Conservation (phyloP, 1,140 invertebrate genomes). For the Trachelipus rathkii region DNA sequence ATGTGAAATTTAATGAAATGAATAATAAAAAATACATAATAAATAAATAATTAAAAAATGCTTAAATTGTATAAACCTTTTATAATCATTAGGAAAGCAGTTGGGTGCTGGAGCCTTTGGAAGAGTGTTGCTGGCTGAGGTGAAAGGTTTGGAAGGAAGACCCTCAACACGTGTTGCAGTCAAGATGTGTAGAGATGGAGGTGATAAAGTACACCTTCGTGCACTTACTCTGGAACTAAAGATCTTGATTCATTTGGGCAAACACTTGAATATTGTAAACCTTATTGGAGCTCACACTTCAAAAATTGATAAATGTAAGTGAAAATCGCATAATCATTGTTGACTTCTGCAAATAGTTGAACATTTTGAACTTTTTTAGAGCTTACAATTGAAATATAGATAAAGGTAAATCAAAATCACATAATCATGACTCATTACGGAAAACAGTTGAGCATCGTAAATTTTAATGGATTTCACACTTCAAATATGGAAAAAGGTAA, state of each 20-base stretch:
- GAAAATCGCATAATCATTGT: too few relatives aligned
- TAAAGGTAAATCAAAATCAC: too few relatives aligned
- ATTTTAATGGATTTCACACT: too few relatives aligned
- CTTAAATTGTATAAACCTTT: background rate
- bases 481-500: slow-evolving; percentile 55
- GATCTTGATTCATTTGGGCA: slow-evolving; percentile 57
- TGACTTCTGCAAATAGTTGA: too few relatives aligned
- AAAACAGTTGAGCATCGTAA: too few relatives aligned
- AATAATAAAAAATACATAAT: too few relatives aligned
- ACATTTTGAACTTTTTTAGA: too few relatives aligned
- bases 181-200: slow-evolving; percentile 76
- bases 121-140: slow-evolving; percentile 80
- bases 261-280: slow-evolving; percentile 58
- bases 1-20: too few relatives aligned
- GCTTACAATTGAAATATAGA: too few relatives aligned
- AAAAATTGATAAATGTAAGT: too few relatives aligned
- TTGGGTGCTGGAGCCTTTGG: slow-evolving; percentile 89
- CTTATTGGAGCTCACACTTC: slow-evolving; percentile 57
- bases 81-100: slow-evolving; percentile 64
- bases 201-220: slow-evolving; percentile 65
- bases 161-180: slow-evolving; percentile 68
- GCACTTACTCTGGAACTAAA: slow-evolving; percentile 57
- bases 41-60: too few relatives aligned
- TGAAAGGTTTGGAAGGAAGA: slow-evolving; percentile 46
- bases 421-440: too few relatives aligned